Evolutionary conservation across 1,140 invertebrate species (phyloP), one percentile per base, ranked within the genome.

Genomic region (Acromyrmex heyeri): DNA sequence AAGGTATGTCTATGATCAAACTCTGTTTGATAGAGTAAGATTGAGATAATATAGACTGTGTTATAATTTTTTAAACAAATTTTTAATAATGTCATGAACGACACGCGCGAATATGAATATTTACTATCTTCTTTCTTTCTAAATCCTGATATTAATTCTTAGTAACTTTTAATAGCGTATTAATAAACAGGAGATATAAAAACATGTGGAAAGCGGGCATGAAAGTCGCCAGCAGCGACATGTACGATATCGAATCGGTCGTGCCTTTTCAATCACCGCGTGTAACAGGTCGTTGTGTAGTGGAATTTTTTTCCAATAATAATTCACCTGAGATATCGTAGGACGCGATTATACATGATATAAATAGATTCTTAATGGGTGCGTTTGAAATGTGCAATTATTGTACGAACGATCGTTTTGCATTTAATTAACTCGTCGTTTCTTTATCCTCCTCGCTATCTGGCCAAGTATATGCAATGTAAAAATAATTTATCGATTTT

Each of bases 331-430:
- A 90, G 92, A 93, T 93, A 87, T 92, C 90, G 85, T 91, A 91
- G 90, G 88, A 91, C 75, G 89, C 89, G 85, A 91, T 92, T 92
- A 90, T 88, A 44, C 77, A 55, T 24, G 86, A 83, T 94, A 93
- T 92, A 93, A 93, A 93, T 94, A 94, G 92, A 92, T 69, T 75
- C 59, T 92, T 91, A 92, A 92, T 92, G 90, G 89, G 57, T 85
- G 73, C 64, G 73, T 85, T 73, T 67, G 73, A 91, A 87, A 87
- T 77, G 44, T 87, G 86, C 89, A 92, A 92, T 93, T 92, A 91
- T 85, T 55, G 50, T 67, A 69, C 61, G 53, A 62, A 62, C 67
- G 48, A 89, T 89, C 83, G 21, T 67, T 85, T 87, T 72, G 75
- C 88, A 89, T 89, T 67, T 21, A 59, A 89, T 89, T 89, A 85